Base-by-base conservation (phyloP, 2,797 vertebrate species). In the Sylvia borin region DNA sequence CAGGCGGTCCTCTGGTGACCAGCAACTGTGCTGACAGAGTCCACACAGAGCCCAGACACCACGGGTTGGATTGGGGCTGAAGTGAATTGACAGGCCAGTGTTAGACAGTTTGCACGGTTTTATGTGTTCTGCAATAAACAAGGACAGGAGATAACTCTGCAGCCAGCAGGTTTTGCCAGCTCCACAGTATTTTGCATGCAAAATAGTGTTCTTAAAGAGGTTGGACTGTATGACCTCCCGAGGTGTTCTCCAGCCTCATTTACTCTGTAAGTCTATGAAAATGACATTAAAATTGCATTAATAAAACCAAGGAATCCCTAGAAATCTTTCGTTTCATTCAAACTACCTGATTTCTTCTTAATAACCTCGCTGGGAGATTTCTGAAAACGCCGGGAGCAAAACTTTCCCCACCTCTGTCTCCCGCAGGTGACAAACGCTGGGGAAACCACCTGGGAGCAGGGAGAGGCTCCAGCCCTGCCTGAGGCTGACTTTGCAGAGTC, bases 201-300 rank as follows among this genome's bases (percentile, higher is more conserved):
- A 96, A 94, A 84, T 14, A 16, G 45, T 15, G 2, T n/a, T 83
- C 76, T 83, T 58, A 65, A 83, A 75, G 76, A 82, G 26, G 29
- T 27, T 64, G 34, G 71, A 21, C 19, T 64, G 1, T 31, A 55
- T 19, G 64, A 68, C 54, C 21, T 90, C 73, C 43, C 6, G 7
- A 92, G 64, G 80, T 95, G 64, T 82, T 91, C 79, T 81, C 92
- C 83, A 92, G 34, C 32, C 58, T 81, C 58, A 48, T 92, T 92
- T 93, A 81, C 68, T 65, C 61, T 75, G 16, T 10, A 8, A 88
- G 54, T 71, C 76, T 70, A 73, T 86, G 80, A 94, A 95, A 89
- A 85, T 55, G 25, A 51, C 70, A 88, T 75, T 91, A 64, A 88
- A 94, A 86, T 67, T 74, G n/a, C 57, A 71, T 84, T 83, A 54